Base-by-base conservation (phyloP, 2,888 invertebrate genomes). In the Macrosiphum euphorbiae region DNA sequence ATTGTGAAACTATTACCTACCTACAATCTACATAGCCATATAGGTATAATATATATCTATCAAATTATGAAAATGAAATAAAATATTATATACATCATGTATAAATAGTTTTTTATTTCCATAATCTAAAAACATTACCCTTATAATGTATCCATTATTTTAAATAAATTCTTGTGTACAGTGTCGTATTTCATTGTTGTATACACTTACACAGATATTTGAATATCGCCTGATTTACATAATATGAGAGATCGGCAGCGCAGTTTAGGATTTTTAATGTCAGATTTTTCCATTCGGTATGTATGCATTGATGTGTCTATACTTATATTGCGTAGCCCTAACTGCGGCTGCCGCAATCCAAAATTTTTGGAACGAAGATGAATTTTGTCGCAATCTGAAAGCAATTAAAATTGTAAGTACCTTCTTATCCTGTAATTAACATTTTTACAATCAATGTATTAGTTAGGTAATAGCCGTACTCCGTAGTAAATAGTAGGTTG, bases 241-340 rank as follows among this genome's bases (percentile, higher is more conserved):
- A 78, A 91, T 92, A 55, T 84, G 88, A 44, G 44, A 92, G 84
- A 89, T 92, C 52, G 41, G 44, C 52, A 16, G 24, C 55, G 26
- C 84, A 50, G 44, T 55, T 78, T 58, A 58, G 91, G 28, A 44
- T 85, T 91, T 55, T 91, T 89, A 58, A 52, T 55, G 24, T 88
- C n/a, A n/a, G 78, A 52, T 92, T 50, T 93, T 90, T 35, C 93
- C 93, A 90, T 90, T 93, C 90, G 58, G 85, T 28, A 93, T 93
- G 93, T 93, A 93, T 90, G 8, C 85, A 86, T 86, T 61, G 90
- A 58, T 90, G 90, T 90, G 35, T 85, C 55, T 85, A 20, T 85
- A 84, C 92, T 84, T 92, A 26, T 16, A 47, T 85, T 93, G 84
- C 90, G 20, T 20, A 67, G 87, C 58, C 85, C 20, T 90, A 16